Base-by-base conservation (phyloP, 2,113 vertebrate species). In the Choloepus hoffmanni region DNA sequence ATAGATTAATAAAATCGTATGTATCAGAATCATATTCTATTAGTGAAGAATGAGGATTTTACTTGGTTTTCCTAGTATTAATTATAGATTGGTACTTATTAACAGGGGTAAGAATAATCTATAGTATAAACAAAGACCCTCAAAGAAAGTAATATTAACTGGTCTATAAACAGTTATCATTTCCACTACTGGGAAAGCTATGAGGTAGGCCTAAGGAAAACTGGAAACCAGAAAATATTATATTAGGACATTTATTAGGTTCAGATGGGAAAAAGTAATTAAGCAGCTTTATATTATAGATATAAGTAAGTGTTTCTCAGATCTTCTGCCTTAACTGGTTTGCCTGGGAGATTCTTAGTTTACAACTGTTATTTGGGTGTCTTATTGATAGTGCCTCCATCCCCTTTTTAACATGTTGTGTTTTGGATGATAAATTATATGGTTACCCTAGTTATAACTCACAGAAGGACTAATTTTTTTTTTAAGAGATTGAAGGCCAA, bases 191-290 rank as follows among this genome's bases (percentile, higher is more conserved):
- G n/a, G 36, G 12, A 91, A 89, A 91, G 23, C 30, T 72, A 23
- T 73, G 50, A 16, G 19, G 43, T 60, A 16, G 68, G 15, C 23
- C 40, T 58, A 62, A 84, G 14, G 18, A 53, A 14, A 10, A 93
- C 26, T 30, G 16, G 55, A 89, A 26, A 13, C 30, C 60, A 68
- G 18, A 26, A 95, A 87, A 21, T 76, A 18, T 55, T 82, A 58
- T 89, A 81, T 55, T 85, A 85, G 65, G 11, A 50, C 48, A 70
- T 94, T 89, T 85, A 48, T 65, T 70, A 84, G 36, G 43, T 65
- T 53, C 63, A 70, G 43, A 81, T 72, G 33, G 53, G 30, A 63
- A 89, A 92, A 73, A 18, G 62, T 58, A 96, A 96, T 89, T 81
- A 93, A 95, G 11, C 68, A 77, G 7, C 78, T 92, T 86, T 95